A percentile compares a stretch with the other conserved stretches of the same genome.
Conservation (phyloP, 2,888 invertebrate genomes). For the Drosophila diplacantha region DNA sequence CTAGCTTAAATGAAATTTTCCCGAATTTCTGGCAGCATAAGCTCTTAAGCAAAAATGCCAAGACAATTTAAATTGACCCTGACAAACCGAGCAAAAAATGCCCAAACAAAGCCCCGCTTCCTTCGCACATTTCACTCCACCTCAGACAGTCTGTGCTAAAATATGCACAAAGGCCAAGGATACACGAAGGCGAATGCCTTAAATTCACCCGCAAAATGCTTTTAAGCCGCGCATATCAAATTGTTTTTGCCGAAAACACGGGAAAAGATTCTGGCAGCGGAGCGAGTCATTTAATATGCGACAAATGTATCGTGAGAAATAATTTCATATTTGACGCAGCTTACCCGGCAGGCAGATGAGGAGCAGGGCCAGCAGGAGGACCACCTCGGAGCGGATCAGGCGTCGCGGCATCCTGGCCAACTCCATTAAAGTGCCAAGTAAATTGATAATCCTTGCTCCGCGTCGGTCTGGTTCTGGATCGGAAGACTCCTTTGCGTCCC, state of each 20-base stretch:
- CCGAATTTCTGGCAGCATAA: neutral
- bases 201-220: constrained; percentile 40
- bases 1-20: neutral
- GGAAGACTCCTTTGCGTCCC: constrained; percentile 8
- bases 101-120: constrained; percentile 9
- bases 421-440: constrained; percentile 57
- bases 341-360: constrained; percentile 57
- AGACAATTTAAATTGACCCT: constrained; percentile 40
- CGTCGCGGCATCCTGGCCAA: constrained; percentile 50
- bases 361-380: constrained; percentile 32
- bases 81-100: constrained; percentile 24
- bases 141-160: constrained; percentile 26
- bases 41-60: constrained; percentile 13
- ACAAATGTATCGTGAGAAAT: constrained; percentile 46
- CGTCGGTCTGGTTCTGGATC: constrained; percentile 25
- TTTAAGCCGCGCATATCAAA: constrained; percentile 46
- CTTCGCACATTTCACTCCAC: constrained; percentile 5
- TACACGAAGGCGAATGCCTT: constrained; percentile 29
- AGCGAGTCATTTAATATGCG: constrained; percentile 51
- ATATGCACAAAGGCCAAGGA: constrained; percentile 36
- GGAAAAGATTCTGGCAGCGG: constrained; percentile 20
- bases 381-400: constrained; percentile 34
- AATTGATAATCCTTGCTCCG: constrained; percentile 62
- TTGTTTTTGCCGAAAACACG: constrained; percentile 39
- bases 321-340: constrained; percentile 51